Conservation (phyloP, 2,113 vertebrate genomes). For the Chloropsis hardwickii region DNA sequence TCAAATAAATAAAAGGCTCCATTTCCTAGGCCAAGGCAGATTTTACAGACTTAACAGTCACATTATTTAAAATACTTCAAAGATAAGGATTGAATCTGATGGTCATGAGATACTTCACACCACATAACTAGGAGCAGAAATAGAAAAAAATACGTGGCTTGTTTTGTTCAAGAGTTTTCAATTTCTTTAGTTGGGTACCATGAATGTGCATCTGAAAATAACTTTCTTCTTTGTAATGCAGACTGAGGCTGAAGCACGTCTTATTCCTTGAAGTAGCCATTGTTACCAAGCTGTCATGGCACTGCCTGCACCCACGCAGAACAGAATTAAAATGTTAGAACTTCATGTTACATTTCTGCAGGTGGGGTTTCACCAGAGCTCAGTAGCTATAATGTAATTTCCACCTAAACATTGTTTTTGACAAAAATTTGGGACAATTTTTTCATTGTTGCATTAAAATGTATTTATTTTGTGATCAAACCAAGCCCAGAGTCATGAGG, state of each 20-base stretch:
- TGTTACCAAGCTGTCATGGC: conserved; percentile 10
- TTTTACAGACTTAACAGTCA: background rate
- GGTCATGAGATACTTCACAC: background rate
- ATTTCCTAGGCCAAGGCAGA: background rate
- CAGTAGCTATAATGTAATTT: background rate
- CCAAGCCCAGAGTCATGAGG: background rate
- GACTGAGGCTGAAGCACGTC: conserved; percentile 17
- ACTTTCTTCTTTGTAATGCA: background rate
- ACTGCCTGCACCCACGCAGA: background rate
- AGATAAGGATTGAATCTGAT: background rate
- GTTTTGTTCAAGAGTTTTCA: conserved; percentile 15
- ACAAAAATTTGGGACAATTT: background rate
- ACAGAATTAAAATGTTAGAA: background rate
- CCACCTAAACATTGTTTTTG: background rate
- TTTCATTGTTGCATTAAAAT: background rate
- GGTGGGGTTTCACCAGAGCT: background rate
- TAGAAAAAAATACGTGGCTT: conserved; percentile 22
- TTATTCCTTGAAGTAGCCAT: conserved; percentile 26
- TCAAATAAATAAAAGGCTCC: background rate
- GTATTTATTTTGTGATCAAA: background rate
- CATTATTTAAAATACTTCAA: background rate
- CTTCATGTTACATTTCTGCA: background rate
- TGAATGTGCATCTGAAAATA: conserved; percentile 50
- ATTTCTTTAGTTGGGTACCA: conserved; percentile 6
- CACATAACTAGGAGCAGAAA: background rate